phyloP scores from a whole-genome alignment of 2,113 vertebrate species.

The Fulica atra region DNA sequence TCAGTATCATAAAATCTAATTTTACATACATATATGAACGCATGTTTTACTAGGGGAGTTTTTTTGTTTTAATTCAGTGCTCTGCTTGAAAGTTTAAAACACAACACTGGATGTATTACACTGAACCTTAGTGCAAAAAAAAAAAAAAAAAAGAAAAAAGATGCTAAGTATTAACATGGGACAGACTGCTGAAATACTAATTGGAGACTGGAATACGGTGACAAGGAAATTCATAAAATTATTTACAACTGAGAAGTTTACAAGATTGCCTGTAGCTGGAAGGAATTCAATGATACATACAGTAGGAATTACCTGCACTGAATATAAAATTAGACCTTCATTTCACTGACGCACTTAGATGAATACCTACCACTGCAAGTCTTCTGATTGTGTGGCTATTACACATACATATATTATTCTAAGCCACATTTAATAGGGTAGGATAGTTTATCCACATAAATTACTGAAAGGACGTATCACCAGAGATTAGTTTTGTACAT shows the following conservation, averaged over 20 bases:
- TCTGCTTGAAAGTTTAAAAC: neutral
- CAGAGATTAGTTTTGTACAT: neutral
- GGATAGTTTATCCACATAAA: neutral
- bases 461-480: neutral
- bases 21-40: neutral
- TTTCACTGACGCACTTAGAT: neutral
- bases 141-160: neutral
- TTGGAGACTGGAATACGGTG: neutral
- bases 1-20: conserved; percentile 57
- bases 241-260: neutral
- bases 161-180: neutral
- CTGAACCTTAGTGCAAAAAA: neutral
- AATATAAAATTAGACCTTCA: neutral
- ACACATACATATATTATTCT: neutral
- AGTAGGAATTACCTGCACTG: neutral
- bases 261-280: neutral
- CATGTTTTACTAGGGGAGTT: neutral
- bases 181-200: neutral
- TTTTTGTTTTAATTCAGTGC: neutral
- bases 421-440: neutral
- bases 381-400: neutral
- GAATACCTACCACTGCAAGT: neutral
- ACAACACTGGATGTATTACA: neutral
- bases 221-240: neutral
- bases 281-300: neutral